phyloP scores from a whole-genome alignment of 2,113 vertebrate species.

The Ammodramus savannarum region DNA sequence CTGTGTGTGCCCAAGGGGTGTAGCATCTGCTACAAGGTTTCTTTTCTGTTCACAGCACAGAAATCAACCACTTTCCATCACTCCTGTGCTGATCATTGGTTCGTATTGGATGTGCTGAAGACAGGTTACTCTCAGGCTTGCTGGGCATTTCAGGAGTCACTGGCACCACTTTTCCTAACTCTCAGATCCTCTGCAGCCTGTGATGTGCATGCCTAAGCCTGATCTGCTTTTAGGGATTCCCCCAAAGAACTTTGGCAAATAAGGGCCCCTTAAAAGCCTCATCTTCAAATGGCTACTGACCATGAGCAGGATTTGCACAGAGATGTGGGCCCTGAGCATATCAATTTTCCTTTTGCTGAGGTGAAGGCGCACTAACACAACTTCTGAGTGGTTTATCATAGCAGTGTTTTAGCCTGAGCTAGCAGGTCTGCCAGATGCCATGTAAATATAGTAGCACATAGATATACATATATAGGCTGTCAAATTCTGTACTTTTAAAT shows the following conservation, averaged over 20 bases:
- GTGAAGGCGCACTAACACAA: background rate
- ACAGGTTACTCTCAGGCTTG: background rate
- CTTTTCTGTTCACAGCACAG: background rate
- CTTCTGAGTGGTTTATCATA: background rate
- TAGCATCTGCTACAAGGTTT: background rate
- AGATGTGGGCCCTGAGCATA: background rate
- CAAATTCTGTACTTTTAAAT: background rate
- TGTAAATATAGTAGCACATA: background rate
- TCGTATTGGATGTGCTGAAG: background rate
- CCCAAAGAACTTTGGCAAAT: background rate
- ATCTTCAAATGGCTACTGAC: background rate
- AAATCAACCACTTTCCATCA: background rate
- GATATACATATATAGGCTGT: background rate
- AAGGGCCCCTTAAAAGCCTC: background rate
- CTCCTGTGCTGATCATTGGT: background rate
- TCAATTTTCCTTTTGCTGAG: background rate
- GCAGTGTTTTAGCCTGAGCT: background rate
- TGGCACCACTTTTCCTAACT: background rate
- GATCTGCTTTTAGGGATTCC: background rate
- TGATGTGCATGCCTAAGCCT: accelerated
- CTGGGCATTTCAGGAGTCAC: background rate
- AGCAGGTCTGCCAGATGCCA: accelerated
- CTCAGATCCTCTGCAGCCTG: background rate
- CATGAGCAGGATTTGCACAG: background rate
- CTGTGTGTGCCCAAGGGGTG: background rate